phyloP scores from a whole-genome alignment of 2,888 invertebrate genomes.

The Cryptus viduatorius region DNA sequence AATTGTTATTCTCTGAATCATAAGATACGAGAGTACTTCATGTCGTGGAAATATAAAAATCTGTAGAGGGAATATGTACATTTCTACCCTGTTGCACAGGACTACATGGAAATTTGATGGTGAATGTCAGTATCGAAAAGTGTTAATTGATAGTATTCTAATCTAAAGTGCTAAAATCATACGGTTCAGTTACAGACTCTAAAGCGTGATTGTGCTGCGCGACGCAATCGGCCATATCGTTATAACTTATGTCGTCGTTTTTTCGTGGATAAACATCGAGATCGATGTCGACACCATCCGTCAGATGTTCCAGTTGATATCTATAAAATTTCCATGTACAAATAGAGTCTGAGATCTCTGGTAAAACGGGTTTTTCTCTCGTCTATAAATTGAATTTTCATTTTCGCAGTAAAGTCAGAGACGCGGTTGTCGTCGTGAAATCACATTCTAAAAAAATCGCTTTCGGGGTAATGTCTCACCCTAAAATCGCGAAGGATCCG shows the following conservation, averaged over 20 bases:
- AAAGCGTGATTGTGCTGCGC: conserved; percentile 69
- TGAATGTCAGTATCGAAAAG: neutral
- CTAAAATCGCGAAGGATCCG: conserved; percentile 69
- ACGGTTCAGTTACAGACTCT: conserved; percentile 37
- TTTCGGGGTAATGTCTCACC: conserved; percentile 61
- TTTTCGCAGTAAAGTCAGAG: neutral
- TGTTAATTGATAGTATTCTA: neutral
- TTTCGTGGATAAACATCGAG: conserved; percentile 67
- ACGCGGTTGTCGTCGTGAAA: neutral
- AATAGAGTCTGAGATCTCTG: neutral
- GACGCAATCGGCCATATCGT: conserved; percentile 68
- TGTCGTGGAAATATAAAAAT: neutral
- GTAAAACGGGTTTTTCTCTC: neutral
- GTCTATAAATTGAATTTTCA: neutral
- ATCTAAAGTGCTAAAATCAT: neutral
- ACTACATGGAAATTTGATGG: neutral
- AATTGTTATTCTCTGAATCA: neutral
- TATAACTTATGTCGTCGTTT: conserved; percentile 61
- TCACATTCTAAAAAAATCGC: neutral
- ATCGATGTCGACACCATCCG: conserved; percentile 62
- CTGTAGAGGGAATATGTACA: neutral
- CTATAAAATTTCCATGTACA: conserved; percentile 62
- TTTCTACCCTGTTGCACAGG: neutral
- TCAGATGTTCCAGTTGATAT: conserved; percentile 67
- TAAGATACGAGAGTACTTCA: too few relatives aligned